Conservation (phyloP, 2,797 vertebrate species). For the Mycteria americana region DNA sequence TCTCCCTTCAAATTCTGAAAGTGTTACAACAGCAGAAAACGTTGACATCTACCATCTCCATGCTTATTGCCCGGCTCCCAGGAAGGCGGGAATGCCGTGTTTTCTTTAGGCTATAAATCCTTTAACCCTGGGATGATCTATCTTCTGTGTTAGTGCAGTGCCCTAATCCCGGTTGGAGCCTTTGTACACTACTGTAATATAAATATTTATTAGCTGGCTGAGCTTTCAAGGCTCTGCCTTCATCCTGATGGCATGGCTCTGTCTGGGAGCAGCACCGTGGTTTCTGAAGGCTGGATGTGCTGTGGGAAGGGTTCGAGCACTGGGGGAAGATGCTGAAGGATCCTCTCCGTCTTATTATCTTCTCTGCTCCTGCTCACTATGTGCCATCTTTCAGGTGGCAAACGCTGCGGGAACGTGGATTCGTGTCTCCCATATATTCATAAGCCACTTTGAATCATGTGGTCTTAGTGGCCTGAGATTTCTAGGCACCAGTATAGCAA, state of each 20-base stretch:
- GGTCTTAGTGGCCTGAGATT: neutral
- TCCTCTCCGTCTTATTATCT: neutral
- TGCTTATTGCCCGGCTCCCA: neutral
- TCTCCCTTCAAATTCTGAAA: neutral
- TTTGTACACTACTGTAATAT: neutral
- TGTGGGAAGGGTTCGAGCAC: neutral
- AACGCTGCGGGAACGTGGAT: neutral
- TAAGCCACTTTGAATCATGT: neutral
- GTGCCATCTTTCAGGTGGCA: neutral
- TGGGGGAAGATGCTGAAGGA: neutral
- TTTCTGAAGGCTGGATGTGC: neutral
- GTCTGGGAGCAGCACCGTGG: neutral
- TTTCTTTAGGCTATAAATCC: neutral
- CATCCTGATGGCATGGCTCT: neutral
- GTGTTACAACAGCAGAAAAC: neutral
- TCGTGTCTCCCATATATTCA: neutral
- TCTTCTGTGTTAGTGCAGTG: neutral
- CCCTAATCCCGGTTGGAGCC: neutral
- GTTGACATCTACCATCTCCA: neutral
- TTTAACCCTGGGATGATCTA: slow-evolving; percentile 2
- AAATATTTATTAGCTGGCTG: neutral
- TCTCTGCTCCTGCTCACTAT: neutral
- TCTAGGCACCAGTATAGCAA: neutral
- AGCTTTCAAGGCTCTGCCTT: neutral
- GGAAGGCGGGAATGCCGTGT: accelerated